Evolutionary conservation across 2,797 vertebrate genomes (phyloP).

Genomic region (Sarcophilus harrisii): DNA sequence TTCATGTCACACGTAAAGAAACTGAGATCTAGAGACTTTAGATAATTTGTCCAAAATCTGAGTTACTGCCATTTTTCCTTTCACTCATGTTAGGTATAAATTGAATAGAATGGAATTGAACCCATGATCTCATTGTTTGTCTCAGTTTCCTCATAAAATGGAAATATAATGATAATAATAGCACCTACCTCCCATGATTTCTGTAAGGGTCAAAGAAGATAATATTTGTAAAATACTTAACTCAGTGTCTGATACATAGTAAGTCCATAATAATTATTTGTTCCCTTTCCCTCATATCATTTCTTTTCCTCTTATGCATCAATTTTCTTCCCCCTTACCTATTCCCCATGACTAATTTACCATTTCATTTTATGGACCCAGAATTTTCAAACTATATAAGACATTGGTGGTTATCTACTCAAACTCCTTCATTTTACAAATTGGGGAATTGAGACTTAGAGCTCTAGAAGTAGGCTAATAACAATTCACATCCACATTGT

Average conservation of each 20-base stretch:
- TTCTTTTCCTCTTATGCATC: not conserved
- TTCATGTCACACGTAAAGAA: not conserved
- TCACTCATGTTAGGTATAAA: not conserved
- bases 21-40: not conserved
- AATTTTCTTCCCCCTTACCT: not conserved
- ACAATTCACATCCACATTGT: not conserved
- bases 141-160: not conserved
- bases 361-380: slow-evolving; percentile 14
- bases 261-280: not conserved
- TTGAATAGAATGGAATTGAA: not conserved
- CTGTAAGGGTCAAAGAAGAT: not conserved
- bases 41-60: not conserved
- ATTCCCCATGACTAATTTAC: not conserved
- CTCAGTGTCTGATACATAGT: not conserved
- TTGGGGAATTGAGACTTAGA: not conserved
- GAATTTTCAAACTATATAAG: not conserved
- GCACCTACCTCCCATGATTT: not conserved
- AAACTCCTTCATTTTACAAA: not conserved
- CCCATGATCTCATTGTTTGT: not conserved
- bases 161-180: not conserved
- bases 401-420: not conserved
- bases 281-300: not conserved
- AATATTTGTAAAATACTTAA: not conserved
- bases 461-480: not conserved
- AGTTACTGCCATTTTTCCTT: not conserved